Evolutionary conservation across 2,113 vertebrate genomes (phyloP).

Genomic region (Fukomys damarensis): DNA sequence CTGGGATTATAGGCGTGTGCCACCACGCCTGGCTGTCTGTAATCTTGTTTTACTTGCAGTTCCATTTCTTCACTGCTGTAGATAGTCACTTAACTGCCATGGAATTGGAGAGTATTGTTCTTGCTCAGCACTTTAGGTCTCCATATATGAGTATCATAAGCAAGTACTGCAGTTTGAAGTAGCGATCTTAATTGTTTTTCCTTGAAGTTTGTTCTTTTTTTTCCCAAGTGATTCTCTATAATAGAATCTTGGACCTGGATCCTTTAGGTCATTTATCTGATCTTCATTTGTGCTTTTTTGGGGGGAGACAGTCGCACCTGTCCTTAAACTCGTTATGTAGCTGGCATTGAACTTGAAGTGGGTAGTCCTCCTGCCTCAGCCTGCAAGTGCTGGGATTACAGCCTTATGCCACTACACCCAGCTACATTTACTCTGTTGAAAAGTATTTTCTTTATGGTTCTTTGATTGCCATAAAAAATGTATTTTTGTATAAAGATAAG

Average conservation of each 20-base stretch:
- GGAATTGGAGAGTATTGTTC: background rate
- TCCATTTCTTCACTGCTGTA: background rate
- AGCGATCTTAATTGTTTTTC: background rate
- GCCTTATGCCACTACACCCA: background rate
- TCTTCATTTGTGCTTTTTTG: conserved; percentile 28
- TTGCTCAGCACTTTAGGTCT: background rate
- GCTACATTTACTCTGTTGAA: background rate
- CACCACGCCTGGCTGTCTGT: no score
- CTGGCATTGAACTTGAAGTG: background rate
- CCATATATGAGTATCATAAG: background rate
- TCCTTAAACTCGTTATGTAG: background rate
- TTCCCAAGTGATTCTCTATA: conserved; percentile 25
- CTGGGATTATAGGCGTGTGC: no score
- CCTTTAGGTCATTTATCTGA: background rate
- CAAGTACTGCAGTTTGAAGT: background rate
- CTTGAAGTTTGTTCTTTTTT: background rate
- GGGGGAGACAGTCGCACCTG: background rate
- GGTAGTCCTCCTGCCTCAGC: background rate
- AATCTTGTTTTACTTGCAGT: background rate
- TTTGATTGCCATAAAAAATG: conserved; percentile 38
- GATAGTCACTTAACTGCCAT: background rate
- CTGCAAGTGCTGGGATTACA: background rate
- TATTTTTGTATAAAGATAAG: background rate
- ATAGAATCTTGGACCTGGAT: background rate
- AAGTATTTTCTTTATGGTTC: conserved; percentile 7